Evolutionary conservation across 2,797 vertebrate genomes (phyloP).

Genomic region (Enteromius paludinosus): DNA sequence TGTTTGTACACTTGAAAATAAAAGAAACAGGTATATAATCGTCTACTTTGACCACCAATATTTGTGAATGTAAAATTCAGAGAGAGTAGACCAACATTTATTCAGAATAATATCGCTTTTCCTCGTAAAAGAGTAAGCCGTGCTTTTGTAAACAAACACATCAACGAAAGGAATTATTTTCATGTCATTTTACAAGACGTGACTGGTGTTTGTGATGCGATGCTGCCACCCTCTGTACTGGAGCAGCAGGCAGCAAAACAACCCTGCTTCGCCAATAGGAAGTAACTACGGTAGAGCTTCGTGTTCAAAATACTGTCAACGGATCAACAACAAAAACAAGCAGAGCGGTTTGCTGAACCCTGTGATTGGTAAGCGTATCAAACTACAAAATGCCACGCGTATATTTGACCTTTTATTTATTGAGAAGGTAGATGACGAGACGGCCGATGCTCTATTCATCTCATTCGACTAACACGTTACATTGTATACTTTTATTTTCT

Average conservation of each 20-base stretch:
- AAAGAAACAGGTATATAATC: too few relatives aligned
- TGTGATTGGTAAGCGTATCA: slow-evolving; percentile 44
- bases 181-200: background rate
- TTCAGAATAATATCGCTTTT: background rate
- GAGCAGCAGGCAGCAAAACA: slow-evolving; percentile 25
- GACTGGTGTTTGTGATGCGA: background rate
- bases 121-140: background rate
- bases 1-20: background rate
- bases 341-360: slow-evolving; percentile 41
- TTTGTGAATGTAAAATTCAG: background rate
- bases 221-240: slow-evolving; percentile 37
- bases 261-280: slow-evolving; percentile 23
- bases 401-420: slow-evolving; percentile 6
- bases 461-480: background rate
- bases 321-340: slow-evolving; percentile 65
- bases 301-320: slow-evolving; percentile 48
- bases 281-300: slow-evolving; percentile 19
- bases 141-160: background rate
- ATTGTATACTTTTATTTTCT: background rate
- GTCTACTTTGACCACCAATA: background rate
- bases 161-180: background rate
- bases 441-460: background rate
- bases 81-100: background rate
- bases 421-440: background rate
- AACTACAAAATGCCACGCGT: slow-evolving; percentile 11